A percentile compares a stretch with the other conserved stretches of the same genome.
Evolutionary conservation across 2,888 invertebrate genomes (phyloP).

Genomic region (Drosophila prolongata): DNA sequence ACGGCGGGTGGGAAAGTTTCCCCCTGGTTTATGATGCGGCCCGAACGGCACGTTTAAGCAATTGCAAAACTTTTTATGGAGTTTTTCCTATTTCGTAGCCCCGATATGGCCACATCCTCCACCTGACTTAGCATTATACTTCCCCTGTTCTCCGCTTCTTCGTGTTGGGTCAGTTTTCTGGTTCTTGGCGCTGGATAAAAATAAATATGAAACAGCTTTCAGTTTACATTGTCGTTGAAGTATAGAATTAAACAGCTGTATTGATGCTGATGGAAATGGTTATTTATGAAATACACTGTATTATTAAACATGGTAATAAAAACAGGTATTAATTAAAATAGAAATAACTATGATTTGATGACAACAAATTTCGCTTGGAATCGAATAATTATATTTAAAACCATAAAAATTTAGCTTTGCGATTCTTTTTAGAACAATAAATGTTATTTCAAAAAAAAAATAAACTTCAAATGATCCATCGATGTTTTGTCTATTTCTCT

Average conservation of each 20-base stretch:
- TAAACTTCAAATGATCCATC: too few relatives aligned
- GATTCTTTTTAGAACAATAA: too few relatives aligned
- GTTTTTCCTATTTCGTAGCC: constrained; percentile 28
- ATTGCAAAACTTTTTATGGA: constrained; percentile 63
- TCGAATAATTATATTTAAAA: too few relatives aligned
- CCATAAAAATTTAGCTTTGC: too few relatives aligned
- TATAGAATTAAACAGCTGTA: not conserved
- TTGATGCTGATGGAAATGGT: too few relatives aligned
- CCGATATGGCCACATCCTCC: constrained; percentile 11
- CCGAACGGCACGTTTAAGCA: constrained; percentile 72
- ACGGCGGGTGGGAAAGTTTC: not conserved
- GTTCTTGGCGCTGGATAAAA: constrained; percentile 15
- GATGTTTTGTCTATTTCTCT: too few relatives aligned
- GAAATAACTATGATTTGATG: too few relatives aligned
- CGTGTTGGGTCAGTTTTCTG: constrained; percentile 15
- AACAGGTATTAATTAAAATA: too few relatives aligned
- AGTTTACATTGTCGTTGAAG: not conserved
- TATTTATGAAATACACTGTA: too few relatives aligned
- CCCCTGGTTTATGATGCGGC: constrained; percentile 36
- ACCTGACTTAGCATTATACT: not conserved
- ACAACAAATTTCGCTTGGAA: too few relatives aligned
- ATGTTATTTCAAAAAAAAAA: not conserved
- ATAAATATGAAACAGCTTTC: not conserved
- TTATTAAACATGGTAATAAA: too few relatives aligned
- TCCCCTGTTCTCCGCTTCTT: not conserved